Conservation (phyloP, 2,888 invertebrate genomes). For the Mythimna albipuncta region DNA sequence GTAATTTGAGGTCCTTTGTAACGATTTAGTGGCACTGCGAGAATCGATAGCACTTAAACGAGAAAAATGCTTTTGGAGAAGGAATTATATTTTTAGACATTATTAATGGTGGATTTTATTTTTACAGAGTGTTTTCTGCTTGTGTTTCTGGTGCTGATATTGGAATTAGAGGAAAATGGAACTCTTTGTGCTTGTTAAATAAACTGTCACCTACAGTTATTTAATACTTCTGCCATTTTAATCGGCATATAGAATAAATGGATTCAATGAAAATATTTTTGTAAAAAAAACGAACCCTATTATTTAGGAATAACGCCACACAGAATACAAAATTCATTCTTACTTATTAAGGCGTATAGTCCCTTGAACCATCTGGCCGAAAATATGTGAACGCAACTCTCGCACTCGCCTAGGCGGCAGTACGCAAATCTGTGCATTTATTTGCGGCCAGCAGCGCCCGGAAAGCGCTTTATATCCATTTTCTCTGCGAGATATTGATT, state of each 20-base stretch:
- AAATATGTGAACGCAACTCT: too few species aligned
- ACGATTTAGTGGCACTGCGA: slow-evolving; percentile 63
- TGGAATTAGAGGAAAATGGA: slow-evolving; percentile 24
- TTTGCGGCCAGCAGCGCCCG: too few species aligned
- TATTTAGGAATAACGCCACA: too few species aligned
- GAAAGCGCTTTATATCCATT: too few species aligned
- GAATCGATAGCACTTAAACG: slow-evolving; percentile 66
- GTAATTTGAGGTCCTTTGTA: slow-evolving; percentile 65
- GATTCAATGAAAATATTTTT: background rate
- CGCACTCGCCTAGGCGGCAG: too few species aligned
- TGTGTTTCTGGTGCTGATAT: slow-evolving; percentile 26
- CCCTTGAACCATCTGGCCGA: too few species aligned
- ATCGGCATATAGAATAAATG: background rate
- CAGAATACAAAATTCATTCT: too few species aligned
- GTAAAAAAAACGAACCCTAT: background rate
- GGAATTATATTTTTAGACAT: slow-evolving; percentile 43
- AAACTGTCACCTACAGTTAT: slow-evolving; percentile 29
- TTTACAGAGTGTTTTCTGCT: slow-evolving; percentile 14
- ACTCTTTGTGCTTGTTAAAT: slow-evolving; percentile 35
- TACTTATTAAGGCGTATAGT: too few species aligned
- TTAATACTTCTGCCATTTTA: slow-evolving; percentile 4
- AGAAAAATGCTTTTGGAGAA: slow-evolving; percentile 51
- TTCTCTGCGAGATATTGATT: too few species aligned
- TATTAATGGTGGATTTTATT: slow-evolving; percentile 49
- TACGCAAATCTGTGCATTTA: too few species aligned